A percentile compares a stretch with the other conserved stretches of the same genome.
Conservation (phyloP, 2,113 vertebrate species). For the Myotis yumanensis region DNA sequence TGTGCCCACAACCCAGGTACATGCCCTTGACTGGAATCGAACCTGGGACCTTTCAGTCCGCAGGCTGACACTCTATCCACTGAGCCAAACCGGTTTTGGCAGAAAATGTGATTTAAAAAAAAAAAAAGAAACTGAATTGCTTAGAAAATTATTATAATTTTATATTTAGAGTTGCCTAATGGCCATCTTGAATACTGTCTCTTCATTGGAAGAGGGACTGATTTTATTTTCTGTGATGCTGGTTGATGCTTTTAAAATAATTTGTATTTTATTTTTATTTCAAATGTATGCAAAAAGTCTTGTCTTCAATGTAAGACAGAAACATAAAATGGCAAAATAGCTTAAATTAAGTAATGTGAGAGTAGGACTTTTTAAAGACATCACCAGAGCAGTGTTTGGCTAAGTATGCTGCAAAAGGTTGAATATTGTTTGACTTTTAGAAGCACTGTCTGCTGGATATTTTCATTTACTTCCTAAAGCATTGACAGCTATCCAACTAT, state of each 20-base stretch:
- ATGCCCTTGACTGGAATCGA: too few species aligned
- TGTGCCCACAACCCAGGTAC: too few species aligned
- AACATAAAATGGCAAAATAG: not conserved
- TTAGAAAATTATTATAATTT: not conserved
- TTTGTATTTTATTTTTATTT: not conserved
- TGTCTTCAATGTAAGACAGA: not conserved
- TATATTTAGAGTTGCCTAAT: not conserved
- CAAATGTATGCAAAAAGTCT: not conserved
- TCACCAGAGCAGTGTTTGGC: not conserved
- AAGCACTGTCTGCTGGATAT: not conserved
- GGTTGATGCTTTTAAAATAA: not conserved
- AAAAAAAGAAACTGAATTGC: not conserved
- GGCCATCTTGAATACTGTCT: not conserved
- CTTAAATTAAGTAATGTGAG: not conserved
- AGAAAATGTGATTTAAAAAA: not conserved
- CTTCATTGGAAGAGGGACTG: not conserved
- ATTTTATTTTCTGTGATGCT: not conserved
- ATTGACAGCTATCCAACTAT: not conserved
- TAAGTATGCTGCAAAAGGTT: not conserved
- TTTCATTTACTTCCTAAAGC: slow-evolving; percentile 15
- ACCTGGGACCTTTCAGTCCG: too few species aligned
- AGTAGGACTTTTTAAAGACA: not conserved
- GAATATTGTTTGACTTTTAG: not conserved
- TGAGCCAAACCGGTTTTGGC: too few species aligned
- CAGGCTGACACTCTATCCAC: too few species aligned